Evolutionary conservation across 2,888 invertebrate genomes (phyloP), one percentile per base, ranked within the genome.

Genomic region (Heteromurus nitidus): DNA sequence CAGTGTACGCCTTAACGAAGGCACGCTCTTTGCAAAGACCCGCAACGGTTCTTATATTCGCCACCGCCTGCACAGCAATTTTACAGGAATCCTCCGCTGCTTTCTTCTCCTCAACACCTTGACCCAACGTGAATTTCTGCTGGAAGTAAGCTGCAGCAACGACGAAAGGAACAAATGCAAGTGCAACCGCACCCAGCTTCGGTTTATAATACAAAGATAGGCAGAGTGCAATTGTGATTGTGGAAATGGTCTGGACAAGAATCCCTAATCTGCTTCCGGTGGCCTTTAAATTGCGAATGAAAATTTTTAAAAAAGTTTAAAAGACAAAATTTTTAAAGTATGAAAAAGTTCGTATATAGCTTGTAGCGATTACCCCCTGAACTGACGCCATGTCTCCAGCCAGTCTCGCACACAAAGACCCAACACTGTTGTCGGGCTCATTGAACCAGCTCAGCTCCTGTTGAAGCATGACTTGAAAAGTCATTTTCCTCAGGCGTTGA

Each of bases 341-440:
- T 9, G 13, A 36, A 13, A 36, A 36, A 53, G 31, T 26, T 42
- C 18, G 7, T 9, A 36, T 5, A 9, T 9, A 5, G 13, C 36
- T 36, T 36, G 5, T 9, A 62, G 90, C n/a, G 90, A n/a, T n/a
- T 90, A 95, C 95, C 87, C 95, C 95, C 90, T 95, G 95, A 0
- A 95, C 93, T 72, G 92, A 92, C 0, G 95, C 92, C 0, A 95
- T 94, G 90, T 95, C 95, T 0, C 93, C 93, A 0, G 95, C 93
- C 5, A 95, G 90, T 80, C 92, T 91, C 0, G 94, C 92, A 87
- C 94, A 94, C 0, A 95, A 90, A 1, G 94, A 93, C 0, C 95
- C 95, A 0, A 94, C 93, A 0, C 93, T 92, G 88, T 95, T 94
- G 50, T 91, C 89, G 84, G 93, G 92, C 84, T 93, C 91, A 87